These are phyloP conservation scores for Euwallacea similis DNA, from an alignment of 1,140 invertebrate species.

Conservation along the genomic window DNA sequence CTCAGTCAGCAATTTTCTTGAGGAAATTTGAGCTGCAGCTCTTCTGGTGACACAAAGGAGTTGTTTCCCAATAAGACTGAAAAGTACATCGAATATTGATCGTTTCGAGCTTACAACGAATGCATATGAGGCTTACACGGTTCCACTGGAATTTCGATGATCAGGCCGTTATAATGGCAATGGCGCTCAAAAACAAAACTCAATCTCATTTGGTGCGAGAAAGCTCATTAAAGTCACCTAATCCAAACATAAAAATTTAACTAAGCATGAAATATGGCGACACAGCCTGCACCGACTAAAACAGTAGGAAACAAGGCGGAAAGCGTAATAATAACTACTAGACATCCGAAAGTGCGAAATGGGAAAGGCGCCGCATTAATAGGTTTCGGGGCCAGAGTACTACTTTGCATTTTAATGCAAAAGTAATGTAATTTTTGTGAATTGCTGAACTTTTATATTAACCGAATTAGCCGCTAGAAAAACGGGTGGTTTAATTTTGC, in stretches of 20 bases:
- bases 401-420: conserved; percentile 3
- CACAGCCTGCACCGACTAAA: conserved; percentile 10
- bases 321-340: conserved; percentile 5
- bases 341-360: conserved; percentile 1
- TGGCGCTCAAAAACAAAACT: too few relatives aligned
- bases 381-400: background rate
- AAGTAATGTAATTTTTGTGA: conserved; percentile 8
- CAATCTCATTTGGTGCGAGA: background rate
- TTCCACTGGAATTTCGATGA: too few relatives aligned
- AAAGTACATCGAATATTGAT: too few relatives aligned
- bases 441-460: background rate
- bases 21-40: too few relatives aligned
- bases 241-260: conserved; percentile 16
- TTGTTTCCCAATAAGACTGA: too few relatives aligned
- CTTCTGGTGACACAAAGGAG: too few relatives aligned
- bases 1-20: too few relatives aligned
- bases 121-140: too few relatives aligned
- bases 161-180: too few relatives aligned
- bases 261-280: conserved; percentile 11
- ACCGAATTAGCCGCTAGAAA: background rate
- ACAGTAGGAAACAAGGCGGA: conserved; percentile 13
- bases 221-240: background rate
- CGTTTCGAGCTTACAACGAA: too few relatives aligned
- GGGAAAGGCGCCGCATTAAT: background rate
- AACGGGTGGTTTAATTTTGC: too few relatives aligned